Base-by-base conservation (phyloP, 2,888 invertebrate species). In the Amblyteles armatorius region DNA sequence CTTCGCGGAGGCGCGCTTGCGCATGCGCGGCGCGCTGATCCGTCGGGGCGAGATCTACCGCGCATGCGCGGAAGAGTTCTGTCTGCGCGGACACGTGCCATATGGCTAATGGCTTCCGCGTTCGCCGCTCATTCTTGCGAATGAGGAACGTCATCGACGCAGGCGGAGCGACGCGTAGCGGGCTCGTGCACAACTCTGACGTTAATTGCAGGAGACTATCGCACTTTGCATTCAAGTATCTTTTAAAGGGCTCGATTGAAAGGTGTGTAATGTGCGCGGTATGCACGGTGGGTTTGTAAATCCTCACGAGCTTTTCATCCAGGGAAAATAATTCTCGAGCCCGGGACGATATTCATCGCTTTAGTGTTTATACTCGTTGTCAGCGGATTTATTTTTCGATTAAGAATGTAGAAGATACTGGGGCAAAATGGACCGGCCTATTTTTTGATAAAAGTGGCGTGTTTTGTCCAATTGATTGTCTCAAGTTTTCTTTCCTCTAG, bases 81-180 rank as follows among this genome's bases (percentile, higher is more conserved):
- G 63, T 50, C 63, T 11, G 36, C 48, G 63, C 48, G 26, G 88
- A 90, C 89, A 85, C 89, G 92, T 90, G 92, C 92, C 92, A 92
- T 92, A 92, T 92, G 92, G 92, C 90, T 92, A 92, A 92, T 92
- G 90, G 92, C 91, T 92, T 92, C 92, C 92, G 92, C 92, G 91
- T 92, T 92, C 91, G 65, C n/a, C 26, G 26, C 33, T 48, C 65
- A 36, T 52, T 50, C 50, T 26, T 6, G 50, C 90, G 88, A 88
- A 90, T n/a, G 76, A 65, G 52, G 50, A 65, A 89, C 91, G 90
- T 92, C 92, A 91, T 91, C 90, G 92, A 92, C 91, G 44, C 13
- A 91, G 90, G 65, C 13, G 76, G 50, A 76, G 76, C 36, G 65
- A 50, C 6, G 33, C 60, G 50, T 29, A 50, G 19, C 40, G 36